phyloP scores from a whole-genome alignment of 2,888 invertebrate species.

The Campaea margaritaria region DNA sequence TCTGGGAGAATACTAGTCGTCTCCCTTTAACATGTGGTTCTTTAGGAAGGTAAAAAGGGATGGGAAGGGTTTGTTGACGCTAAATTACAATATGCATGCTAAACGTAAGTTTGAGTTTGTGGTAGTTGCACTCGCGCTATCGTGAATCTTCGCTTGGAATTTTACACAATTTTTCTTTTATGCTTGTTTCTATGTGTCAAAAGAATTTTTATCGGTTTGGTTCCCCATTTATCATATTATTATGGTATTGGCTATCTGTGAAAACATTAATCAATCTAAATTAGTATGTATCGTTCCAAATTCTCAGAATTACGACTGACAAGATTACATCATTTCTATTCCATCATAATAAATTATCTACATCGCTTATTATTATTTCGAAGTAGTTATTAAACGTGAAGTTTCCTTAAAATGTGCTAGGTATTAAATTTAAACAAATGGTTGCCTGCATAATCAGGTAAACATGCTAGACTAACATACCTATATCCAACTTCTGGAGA shows the following conservation, averaged over 20 bases:
- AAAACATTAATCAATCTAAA: constrained; percentile 16
- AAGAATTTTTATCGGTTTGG: not conserved
- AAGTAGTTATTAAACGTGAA: too few species aligned
- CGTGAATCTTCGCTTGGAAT: not conserved
- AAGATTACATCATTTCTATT: constrained; percentile 12
- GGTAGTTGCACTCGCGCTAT: constrained; percentile 16
- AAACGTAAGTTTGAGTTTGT: constrained; percentile 28
- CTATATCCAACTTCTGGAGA: too few species aligned
- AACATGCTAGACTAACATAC: too few species aligned
- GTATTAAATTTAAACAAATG: too few species aligned
- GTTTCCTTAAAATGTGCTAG: too few species aligned
- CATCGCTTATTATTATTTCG: too few species aligned
- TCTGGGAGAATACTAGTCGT: constrained; percentile 29
- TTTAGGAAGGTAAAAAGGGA: constrained; percentile 19
- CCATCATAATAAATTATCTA: not conserved
- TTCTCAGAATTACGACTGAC: constrained; percentile 9
- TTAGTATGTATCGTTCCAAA: constrained; percentile 7
- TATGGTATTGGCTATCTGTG: constrained; percentile 4
- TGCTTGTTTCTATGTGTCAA: not conserved
- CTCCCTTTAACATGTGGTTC: constrained; percentile 24
- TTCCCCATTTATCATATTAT: constrained; percentile 3
- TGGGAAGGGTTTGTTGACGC: constrained; percentile 29
- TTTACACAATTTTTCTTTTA: not conserved
- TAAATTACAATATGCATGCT: constrained; percentile 24
- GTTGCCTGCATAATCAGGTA: too few species aligned